Base-by-base conservation (phyloP, 2,888 invertebrate species). In the Antheraea yamamai region DNA sequence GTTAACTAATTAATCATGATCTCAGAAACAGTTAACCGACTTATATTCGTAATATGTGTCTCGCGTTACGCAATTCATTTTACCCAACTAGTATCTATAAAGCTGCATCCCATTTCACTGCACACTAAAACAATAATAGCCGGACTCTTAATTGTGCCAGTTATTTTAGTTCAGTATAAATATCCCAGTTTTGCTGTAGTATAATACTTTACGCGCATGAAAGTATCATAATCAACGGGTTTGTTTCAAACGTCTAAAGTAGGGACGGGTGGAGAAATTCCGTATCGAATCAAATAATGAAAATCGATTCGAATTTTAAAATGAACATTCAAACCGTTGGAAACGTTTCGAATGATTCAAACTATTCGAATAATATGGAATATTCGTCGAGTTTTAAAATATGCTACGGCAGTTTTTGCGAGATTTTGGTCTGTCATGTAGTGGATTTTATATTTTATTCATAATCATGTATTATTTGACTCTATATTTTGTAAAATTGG, bases 121-220 rank as follows among this genome's bases (percentile, higher is more conserved):
- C 82, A 81, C 81, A 83, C 71, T 20, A 75, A 75, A 84, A 87
- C 85, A 84, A 86, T 85, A 79, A 82, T 77, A 79, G 79, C 79
- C 80, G 77, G 75, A 80, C 58, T 61, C 72, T 61, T 51, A 86
- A 82, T 81, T 76, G 82, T 85, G 84, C 82, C 85, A 83, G 82
- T 75, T 87, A 87, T 87, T 86, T 84, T 76, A n/a, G 79, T 72
- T 55, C 70, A 61, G 75, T 77, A 78, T 77, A 79, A 79, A 81
- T 78, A 79, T 39, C 23, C 55, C 61, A 39, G 74, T 74, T 58
- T 70, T n/a, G n/a, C 70, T 39, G 75, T 73, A 26, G 61, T 75
- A 73, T 74, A 73, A 73, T 73, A 70, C 72, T 70, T 70, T 70
- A 70, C 39, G 12, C 35, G 16, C 70, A n/a, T 23, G 39, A 70